Percentiles rank a stretch among this genome's conserved stretches.
Evolutionary conservation across 2,888 invertebrate genomes (phyloP).

Genomic region (Idaea aversata): DNA sequence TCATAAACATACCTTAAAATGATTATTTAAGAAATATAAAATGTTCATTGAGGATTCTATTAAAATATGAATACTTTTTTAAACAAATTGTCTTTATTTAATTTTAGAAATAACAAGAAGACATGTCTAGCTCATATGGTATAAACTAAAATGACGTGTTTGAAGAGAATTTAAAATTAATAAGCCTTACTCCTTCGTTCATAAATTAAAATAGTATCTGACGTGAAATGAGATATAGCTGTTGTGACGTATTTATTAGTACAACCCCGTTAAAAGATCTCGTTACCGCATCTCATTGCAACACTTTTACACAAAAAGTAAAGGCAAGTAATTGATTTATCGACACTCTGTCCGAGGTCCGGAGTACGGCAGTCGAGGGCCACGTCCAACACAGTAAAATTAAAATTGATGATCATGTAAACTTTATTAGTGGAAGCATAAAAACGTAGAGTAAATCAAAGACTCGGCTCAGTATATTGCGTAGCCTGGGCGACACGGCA

Average conservation of each 20-base stretch:
- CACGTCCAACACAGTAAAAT: conserved; percentile 59
- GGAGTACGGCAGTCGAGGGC: conserved; percentile 51
- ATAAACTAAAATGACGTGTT: background rate
- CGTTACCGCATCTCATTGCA: conserved; percentile 18
- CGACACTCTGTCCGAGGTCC: conserved; percentile 25
- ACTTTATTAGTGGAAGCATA: conserved; percentile 69
- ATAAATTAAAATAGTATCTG: background rate
- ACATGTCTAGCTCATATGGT: background rate
- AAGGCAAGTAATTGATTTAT: conserved; percentile 60
- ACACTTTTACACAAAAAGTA: conserved; percentile 42
- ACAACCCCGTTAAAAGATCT: conserved; percentile 11
- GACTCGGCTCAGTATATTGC: conserved; percentile 42
- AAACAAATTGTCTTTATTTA: background rate
- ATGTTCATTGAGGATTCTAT: too few relatives aligned
- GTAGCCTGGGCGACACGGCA: conserved; percentile 22
- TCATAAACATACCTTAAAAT: too few relatives aligned
- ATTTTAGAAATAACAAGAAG: background rate
- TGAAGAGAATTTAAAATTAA: background rate
- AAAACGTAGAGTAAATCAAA: conserved; percentile 70
- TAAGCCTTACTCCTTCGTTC: background rate
- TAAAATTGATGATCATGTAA: conserved; percentile 75
- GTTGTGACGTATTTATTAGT: conserved; percentile 4
- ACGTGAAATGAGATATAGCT: conserved; percentile 3
- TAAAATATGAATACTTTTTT: background rate
- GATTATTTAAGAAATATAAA: too few relatives aligned